Evolutionary conservation across 2,888 invertebrate species (phyloP), one percentile per base, ranked within the genome.

Genomic region (Athalia circularis): DNA sequence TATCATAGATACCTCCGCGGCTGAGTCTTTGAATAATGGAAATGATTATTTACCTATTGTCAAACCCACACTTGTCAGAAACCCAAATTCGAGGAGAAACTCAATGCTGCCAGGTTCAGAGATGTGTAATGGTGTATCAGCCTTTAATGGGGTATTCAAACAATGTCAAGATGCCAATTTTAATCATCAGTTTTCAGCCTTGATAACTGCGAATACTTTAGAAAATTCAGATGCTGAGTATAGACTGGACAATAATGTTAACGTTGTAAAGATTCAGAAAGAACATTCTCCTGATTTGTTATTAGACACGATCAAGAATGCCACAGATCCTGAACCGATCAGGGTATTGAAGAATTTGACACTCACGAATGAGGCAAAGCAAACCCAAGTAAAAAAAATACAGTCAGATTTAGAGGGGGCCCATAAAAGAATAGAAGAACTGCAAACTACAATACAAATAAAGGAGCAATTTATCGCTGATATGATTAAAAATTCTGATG

Each of bases 401-500:
- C 87, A 90, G 65, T 87, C 88, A 80, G 94, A 95, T 88, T 93
- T 95, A 68, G 93, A 93, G 79, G 92, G 93, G 15, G 93, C 93
- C 57, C 93, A 95, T 84, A 92, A 94, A 81, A 94, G 95, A 87
- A 92, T 96, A 4, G 93, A 94, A 83, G 95, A 96, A 88, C 90
- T 96, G 45, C 92, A 94, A 80, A 91, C 92, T 75, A 94, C 93
- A 0, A 94, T 96, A 84, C 93, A 93, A 85, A 92, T 95, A 45
- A 96, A 96, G 88, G 94, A 96, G 87, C 94, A 94, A 84, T 92
- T 95, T 67, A 94, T 95, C 82, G 93, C 93, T 84, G 95, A 95
- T 83, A 91, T 96, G 83, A 89, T 92, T 2, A 91, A 92, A 85
- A 93, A 93, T 82, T 92, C 92, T 67, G 92, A 93, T 67, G 92